phyloP scores from a whole-genome alignment of 2,888 invertebrate genomes.

The Pachycephus smyrnensis region DNA sequence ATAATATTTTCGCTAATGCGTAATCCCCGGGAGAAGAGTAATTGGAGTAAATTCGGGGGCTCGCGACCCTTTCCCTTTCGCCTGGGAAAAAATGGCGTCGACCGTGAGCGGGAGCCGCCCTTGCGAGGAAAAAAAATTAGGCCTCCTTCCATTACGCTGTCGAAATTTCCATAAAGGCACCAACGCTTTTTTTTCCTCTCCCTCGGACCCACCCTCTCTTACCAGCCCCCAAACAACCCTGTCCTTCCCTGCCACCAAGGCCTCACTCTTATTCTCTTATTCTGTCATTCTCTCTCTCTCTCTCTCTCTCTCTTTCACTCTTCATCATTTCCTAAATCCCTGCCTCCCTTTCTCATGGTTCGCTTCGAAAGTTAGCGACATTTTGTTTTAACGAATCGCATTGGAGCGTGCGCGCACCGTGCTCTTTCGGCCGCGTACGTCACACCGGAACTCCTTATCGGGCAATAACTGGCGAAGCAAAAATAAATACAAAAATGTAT shows the following conservation, averaged over 20 bases:
- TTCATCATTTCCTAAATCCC: background rate
- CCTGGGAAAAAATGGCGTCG: slow-evolving; percentile 58
- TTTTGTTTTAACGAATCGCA: slow-evolving; percentile 19
- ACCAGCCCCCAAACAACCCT: background rate
- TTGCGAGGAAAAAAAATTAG: slow-evolving; percentile 55
- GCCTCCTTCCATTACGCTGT: slow-evolving; percentile 52
- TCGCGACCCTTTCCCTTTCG: slow-evolving; percentile 58
- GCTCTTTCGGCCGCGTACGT: background rate
- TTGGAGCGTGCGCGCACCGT: background rate
- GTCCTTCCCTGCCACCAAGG: background rate
- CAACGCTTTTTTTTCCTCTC: slow-evolving; percentile 13
- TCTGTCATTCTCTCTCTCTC: background rate
- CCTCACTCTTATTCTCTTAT: background rate
- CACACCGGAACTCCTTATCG: background rate
- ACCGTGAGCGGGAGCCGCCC: slow-evolving; percentile 52
- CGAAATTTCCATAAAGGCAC: slow-evolving; percentile 51
- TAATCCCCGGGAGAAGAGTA: slow-evolving; percentile 58
- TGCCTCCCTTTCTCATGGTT: background rate
- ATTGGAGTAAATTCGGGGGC: slow-evolving; percentile 62
- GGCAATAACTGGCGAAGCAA: background rate
- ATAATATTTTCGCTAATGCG: slow-evolving; percentile 59
- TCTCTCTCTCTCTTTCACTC: background rate
- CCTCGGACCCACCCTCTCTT: background rate
- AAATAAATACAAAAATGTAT: background rate
- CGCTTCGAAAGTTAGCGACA: slow-evolving; percentile 18